A percentile compares a stretch with the other conserved stretches of the same genome.
These are phyloP conservation scores for Bovichtus variegatus DNA, from an alignment of 2,797 vertebrate species.

Conservation along the genomic window DNA sequence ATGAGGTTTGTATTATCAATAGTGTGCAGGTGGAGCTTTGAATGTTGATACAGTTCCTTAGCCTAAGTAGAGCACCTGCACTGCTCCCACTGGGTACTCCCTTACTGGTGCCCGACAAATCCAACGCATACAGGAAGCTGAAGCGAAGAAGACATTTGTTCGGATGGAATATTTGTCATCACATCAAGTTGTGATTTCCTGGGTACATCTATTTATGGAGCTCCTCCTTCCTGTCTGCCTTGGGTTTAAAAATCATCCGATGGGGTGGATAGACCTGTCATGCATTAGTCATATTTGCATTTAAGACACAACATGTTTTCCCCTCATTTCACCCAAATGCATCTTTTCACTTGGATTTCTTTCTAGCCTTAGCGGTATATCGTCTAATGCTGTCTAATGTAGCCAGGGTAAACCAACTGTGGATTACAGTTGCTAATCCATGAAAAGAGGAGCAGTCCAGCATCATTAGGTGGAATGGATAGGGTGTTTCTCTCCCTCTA, in stretches of 20 bases:
- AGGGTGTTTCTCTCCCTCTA: slow-evolving; percentile 11
- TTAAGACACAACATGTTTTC: slow-evolving; percentile 33
- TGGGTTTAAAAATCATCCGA: slow-evolving; percentile 17
- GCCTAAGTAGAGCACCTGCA: slow-evolving; percentile 25
- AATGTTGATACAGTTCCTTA: slow-evolving; percentile 17
- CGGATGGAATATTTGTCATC: slow-evolving; percentile 27
- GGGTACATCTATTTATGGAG: slow-evolving; percentile 37
- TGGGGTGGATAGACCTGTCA: slow-evolving; percentile 26
- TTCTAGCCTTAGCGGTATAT: slow-evolving; percentile 8
- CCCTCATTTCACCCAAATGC: slow-evolving; percentile 28
- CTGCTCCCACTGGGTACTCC: background rate
- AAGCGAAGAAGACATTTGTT: slow-evolving; percentile 12
- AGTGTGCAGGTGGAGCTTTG: slow-evolving; percentile 20
- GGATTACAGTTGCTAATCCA: slow-evolving; percentile 70
- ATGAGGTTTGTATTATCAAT: slow-evolving; percentile 7
- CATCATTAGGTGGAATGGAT: slow-evolving; percentile 50
- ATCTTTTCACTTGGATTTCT: slow-evolving; percentile 35
- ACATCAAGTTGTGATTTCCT: slow-evolving; percentile 21
- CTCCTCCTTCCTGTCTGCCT: slow-evolving; percentile 24
- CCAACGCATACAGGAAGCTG: slow-evolving; percentile 7
- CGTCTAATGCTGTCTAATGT: slow-evolving; percentile 64
- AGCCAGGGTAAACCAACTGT: slow-evolving; percentile 44
- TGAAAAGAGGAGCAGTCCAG: slow-evolving; percentile 43
- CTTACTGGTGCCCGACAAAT: background rate
- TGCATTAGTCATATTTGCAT: slow-evolving; percentile 55